Evolutionary conservation across 2,113 vertebrate species (phyloP).

Genomic region (Nesospiza acunhae): DNA sequence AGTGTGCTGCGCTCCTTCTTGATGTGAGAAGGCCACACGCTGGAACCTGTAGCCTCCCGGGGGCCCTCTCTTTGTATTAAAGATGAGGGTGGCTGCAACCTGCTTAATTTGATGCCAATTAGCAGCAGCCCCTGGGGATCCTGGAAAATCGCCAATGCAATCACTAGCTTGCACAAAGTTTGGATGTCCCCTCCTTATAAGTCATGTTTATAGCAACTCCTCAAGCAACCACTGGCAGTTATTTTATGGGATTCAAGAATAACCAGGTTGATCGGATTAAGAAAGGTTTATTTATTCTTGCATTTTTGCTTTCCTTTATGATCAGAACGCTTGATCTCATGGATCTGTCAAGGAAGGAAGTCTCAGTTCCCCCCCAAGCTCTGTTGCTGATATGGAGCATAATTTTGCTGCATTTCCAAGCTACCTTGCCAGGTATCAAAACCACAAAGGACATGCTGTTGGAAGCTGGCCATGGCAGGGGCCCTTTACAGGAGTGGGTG

Average conservation of each 20-base stretch:
- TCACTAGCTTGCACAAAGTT: conserved; percentile 24
- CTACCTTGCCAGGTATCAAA: background rate
- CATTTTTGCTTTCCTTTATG: background rate
- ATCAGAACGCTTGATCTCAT: background rate
- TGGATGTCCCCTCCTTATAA: conserved; percentile 8
- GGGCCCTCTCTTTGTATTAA: conserved; percentile 18
- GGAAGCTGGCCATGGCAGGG: background rate
- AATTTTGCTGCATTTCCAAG: background rate
- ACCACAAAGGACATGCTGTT: background rate
- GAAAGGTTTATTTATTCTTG: conserved; percentile 35
- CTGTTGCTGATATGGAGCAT: background rate
- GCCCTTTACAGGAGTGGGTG: background rate
- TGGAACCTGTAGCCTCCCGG: conserved; percentile 10
- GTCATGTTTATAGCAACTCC: conserved; percentile 35
- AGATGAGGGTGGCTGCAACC: conserved; percentile 32
- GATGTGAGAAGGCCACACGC: background rate
- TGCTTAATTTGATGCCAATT: conserved; percentile 42
- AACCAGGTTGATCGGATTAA: conserved; percentile 17
- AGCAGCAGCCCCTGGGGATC: conserved; percentile 3
- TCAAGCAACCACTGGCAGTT: conserved; percentile 25
- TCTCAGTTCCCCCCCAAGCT: background rate
- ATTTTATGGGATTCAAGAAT: conserved; percentile 32
- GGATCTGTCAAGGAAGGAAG: background rate
- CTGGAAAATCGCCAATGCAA: conserved; percentile 6
- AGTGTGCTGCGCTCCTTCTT: background rate